Conservation (phyloP, 37 sponge, comb jelly and placozoan genomes). For the Aplysina aerophoba region DNA sequence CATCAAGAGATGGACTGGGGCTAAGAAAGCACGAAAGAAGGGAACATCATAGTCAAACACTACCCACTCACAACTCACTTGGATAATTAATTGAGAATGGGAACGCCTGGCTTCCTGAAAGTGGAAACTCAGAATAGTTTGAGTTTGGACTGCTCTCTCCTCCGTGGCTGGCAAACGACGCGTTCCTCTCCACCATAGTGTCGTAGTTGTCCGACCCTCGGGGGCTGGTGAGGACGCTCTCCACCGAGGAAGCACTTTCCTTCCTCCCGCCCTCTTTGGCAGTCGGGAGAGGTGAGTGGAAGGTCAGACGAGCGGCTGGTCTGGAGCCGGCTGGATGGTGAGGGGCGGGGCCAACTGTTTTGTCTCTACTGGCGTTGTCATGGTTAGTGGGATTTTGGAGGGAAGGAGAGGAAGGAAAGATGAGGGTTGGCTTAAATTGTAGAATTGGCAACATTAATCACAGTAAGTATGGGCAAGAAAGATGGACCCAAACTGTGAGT, state of each 20-base stretch:
- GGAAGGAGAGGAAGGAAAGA: too few species aligned
- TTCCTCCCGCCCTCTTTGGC: background rate
- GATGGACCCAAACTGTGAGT: too few species aligned
- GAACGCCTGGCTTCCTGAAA: background rate
- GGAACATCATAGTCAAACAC: background rate
- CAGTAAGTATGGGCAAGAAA: too few species aligned
- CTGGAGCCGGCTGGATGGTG: too few species aligned
- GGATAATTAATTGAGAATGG: background rate
- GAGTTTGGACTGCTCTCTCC: constrained; percentile 33
- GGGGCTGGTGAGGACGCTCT: constrained; percentile 21
- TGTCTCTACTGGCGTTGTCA: too few species aligned
- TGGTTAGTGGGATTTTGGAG: too few species aligned
- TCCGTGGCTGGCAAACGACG: constrained; percentile 28
- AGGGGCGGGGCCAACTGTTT: too few species aligned
- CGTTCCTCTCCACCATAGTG: constrained; percentile 8
- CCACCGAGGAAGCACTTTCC: constrained; percentile 5
- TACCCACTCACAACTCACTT: too few species aligned
- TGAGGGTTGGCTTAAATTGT: too few species aligned
- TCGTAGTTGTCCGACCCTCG: background rate
- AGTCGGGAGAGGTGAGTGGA: background rate
- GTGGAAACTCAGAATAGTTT: background rate
- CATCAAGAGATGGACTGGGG: too few species aligned
- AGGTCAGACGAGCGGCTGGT: too few species aligned
- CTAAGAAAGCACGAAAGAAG: background rate
- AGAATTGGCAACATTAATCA: too few species aligned